These are phyloP conservation scores for Pseudococcus jackbeardsleyi DNA, from an alignment of 2,888 invertebrate genomes.

Conservation along the genomic window DNA sequence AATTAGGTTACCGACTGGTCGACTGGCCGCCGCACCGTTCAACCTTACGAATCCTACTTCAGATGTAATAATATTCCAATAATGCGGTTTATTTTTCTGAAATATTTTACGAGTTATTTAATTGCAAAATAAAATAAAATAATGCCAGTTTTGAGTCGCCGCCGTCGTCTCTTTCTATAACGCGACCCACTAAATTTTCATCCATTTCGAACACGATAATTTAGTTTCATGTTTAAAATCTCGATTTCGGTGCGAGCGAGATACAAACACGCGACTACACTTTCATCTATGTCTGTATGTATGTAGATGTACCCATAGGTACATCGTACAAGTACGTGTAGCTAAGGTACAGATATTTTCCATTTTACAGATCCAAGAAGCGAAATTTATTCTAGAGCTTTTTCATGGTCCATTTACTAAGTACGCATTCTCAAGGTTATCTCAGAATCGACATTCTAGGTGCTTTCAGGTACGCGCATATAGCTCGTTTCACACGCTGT, in stretches of 20 bases:
- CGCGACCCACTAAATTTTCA: constrained; percentile 25
- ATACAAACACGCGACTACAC: not conserved
- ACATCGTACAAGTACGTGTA: no score
- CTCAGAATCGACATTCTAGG: not conserved
- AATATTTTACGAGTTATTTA: constrained; percentile 38
- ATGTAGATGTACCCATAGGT: no score
- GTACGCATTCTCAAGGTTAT: constrained; percentile 3
- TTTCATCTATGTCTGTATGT: no score
- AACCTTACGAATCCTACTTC: not conserved
- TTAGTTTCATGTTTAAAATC: not conserved
- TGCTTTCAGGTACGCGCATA: not conserved
- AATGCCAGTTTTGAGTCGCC: not conserved
- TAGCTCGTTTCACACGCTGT: not conserved
- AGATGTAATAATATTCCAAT: constrained; percentile 27
- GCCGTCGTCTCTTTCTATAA: not conserved
- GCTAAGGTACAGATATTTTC: not conserved
- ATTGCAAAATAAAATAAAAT: not conserved
- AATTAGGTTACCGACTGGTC: constrained; percentile 13
- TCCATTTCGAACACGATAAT: not conserved
- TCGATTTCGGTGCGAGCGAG: not conserved
- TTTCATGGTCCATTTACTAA: constrained; percentile 20
- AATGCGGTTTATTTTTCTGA: constrained; percentile 29
- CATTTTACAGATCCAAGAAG: not conserved
- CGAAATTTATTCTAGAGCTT: constrained; percentile 31
- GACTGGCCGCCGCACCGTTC: not conserved